Base-by-base conservation (phyloP, 2,888 invertebrate species). In the Cinara cedri region DNA sequence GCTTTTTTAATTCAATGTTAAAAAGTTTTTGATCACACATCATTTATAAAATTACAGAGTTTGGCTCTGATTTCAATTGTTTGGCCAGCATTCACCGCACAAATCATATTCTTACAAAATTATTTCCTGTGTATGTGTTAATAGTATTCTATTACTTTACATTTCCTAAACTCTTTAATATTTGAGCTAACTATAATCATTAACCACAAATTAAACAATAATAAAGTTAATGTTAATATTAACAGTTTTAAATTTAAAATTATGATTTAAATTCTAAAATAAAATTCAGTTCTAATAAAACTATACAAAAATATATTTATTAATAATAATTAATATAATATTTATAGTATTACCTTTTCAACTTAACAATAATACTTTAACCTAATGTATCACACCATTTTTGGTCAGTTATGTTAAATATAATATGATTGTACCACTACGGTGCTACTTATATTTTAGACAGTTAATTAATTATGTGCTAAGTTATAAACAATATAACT, bases 31-130 rank as follows among this genome's bases (percentile, higher is more conserved):
- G 51, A 55, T 75, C 44, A n/a, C 21, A 46, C 44, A 75, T 44
- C 24, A 10, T 75, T 75, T 76, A 55, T 76, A 68, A 57, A 76
- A 76, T 76, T 76, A 46, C 76, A 76, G 76, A 68, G 66, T 76
- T 76, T 76, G 76, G 66, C 55, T 76, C 34, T 68, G 26, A 57
- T 76, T 57, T 57, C 68, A 78, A 60, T 70, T 68, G 26, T 46
- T 55, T 78, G 76, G 49, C 66, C 68, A 78, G 68, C 46, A 57
- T 60, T 78, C 68, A 66, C 4, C 75, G 24, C 14, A 68, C 68
- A 68, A 78, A 78, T 26, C 68, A 78, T 70, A 2, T 68, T 57
- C 55, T 78, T 68, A 51, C 26, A 26, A 68, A 55, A 49, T 49
- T 78, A 68, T 78, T 78, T 49, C 76, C 68, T 10, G 1, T 78